phyloP scores from a whole-genome alignment of 2,888 invertebrate genomes.

The Melanotus villosus region DNA sequence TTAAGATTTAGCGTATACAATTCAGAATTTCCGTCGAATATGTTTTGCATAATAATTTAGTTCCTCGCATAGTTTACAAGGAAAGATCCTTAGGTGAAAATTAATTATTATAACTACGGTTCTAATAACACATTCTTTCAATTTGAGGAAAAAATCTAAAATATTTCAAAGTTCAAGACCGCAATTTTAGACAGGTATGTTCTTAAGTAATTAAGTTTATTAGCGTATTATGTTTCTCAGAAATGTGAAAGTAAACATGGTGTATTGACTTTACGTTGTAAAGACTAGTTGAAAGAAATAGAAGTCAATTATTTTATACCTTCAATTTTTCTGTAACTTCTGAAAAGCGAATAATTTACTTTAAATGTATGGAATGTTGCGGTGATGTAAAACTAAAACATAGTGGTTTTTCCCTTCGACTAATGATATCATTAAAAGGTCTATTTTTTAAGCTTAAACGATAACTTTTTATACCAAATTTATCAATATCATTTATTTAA shows the following conservation, averaged over 20 bases:
- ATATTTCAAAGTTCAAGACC: constrained; percentile 17
- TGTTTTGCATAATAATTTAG: no score
- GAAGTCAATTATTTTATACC: neutral
- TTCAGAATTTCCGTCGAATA: no score
- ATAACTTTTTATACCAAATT: no score
- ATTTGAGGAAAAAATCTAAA: neutral
- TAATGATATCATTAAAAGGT: neutral
- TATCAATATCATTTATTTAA: neutral
- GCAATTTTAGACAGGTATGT: neutral
- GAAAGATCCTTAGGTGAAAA: neutral
- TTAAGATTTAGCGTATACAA: no score
- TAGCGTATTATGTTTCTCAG: neutral
- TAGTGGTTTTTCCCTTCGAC: neutral
- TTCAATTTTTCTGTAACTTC: neutral
- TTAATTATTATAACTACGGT: neutral
- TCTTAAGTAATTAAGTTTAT: constrained; percentile 20
- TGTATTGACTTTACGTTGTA: neutral
- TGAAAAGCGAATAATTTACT: neutral
- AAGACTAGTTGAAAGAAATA: neutral
- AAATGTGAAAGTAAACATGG: constrained; percentile 9
- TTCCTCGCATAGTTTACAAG: no score
- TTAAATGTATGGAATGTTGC: neutral
- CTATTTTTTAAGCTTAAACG: no score
- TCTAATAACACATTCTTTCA: neutral
- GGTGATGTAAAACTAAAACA: neutral